Evolutionary conservation across 2,888 invertebrate genomes (phyloP).

Genomic region (Drosophila pegasa): DNA sequence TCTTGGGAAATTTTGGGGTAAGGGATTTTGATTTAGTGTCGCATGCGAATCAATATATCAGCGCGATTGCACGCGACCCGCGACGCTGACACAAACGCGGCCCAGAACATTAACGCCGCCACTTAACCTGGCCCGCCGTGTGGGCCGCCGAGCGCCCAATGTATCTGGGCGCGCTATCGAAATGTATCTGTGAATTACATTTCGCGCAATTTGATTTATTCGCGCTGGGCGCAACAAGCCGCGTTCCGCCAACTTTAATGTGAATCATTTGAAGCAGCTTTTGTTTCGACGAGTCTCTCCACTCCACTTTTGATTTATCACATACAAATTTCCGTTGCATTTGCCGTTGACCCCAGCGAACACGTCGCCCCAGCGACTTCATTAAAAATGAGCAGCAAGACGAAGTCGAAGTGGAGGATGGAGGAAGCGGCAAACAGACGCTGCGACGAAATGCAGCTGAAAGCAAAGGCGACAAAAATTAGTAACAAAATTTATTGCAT

Average conservation of each 20-base stretch:
- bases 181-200: constrained; percentile 53
- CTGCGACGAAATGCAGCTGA: constrained; percentile 35
- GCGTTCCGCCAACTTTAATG: constrained; percentile 61
- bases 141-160: neutral
- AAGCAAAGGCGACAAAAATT: constrained; percentile 73
- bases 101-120: constrained; percentile 52
- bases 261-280: constrained; percentile 72
- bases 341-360: constrained; percentile 5
- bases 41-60: constrained; percentile 72
- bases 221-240: constrained; percentile 2
- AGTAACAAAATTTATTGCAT: constrained; percentile 74
- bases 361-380: constrained; percentile 19
- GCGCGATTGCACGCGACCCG: constrained; percentile 66
- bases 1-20: constrained; percentile 49
- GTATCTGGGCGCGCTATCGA: constrained; percentile 24
- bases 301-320: constrained; percentile 66
- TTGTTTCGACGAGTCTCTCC: no score
- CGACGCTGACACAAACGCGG: constrained; percentile 67
- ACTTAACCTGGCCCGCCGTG: constrained; percentile 56
- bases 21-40: constrained; percentile 72
- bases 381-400: constrained; percentile 20
- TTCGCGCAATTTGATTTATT: constrained; percentile 65
- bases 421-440: no score
- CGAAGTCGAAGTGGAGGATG: no score
- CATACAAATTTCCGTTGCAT: constrained; percentile 42